Conservation (phyloP, 1,140 invertebrate species). For the Drosophila bocki region DNA sequence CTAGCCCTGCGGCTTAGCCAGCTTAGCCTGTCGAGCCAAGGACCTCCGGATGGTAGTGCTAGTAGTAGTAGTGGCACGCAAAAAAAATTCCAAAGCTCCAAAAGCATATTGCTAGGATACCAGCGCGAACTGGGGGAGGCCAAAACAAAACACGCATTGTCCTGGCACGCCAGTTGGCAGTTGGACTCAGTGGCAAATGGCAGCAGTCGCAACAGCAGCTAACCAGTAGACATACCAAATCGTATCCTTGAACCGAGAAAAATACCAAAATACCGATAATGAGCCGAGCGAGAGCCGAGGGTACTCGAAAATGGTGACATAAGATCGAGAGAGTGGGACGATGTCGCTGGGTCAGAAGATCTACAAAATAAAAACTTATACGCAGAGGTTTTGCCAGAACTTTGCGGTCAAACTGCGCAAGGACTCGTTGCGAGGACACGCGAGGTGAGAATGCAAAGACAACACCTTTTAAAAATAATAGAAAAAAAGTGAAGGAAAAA, state of each 20-base stretch:
- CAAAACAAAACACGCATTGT: conserved; percentile 81
- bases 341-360: conserved; percentile 83
- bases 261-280: conserved; percentile 36
- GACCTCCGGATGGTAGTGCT: conserved; percentile 19
- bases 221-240: conserved; percentile 40
- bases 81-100: conserved; percentile 62
- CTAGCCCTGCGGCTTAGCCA: conserved; percentile 49
- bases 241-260: conserved; percentile 14
- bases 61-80: conserved; percentile 56
- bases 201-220: conserved; percentile 62
- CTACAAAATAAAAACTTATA: conserved; percentile 78
- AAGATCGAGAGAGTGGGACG: conserved; percentile 45
- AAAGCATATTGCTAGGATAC: conserved; percentile 77
- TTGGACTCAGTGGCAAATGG: conserved; percentile 68
- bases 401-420: conserved; percentile 72
- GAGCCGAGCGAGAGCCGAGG: conserved; percentile 16
- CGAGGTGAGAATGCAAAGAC: conserved; percentile 57
- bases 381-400: conserved; percentile 71
- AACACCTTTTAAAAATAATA: neutral
- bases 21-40: conserved; percentile 49
- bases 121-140: conserved; percentile 52
- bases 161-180: conserved; percentile 73
- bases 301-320: conserved; percentile 69
- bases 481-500: conserved; percentile 8
- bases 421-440: conserved; percentile 60